phyloP scores from a whole-genome alignment of 2,888 invertebrate species.

The Andrena hattorfiana region DNA sequence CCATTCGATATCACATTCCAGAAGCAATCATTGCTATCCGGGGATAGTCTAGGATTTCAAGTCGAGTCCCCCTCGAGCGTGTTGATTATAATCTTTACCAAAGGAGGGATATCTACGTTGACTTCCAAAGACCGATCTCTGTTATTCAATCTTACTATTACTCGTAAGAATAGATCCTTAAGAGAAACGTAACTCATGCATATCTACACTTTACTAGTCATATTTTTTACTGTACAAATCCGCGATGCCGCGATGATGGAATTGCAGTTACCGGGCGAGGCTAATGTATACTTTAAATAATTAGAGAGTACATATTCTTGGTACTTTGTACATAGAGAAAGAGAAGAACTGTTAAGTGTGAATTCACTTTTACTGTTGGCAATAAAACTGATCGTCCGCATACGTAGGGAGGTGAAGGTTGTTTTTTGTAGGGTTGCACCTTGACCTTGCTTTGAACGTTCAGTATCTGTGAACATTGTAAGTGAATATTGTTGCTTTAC shows the following conservation, averaged over 20 bases:
- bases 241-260: constrained; percentile 34
- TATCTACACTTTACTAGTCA: constrained; percentile 42
- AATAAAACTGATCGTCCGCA: constrained; percentile 80
- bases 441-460: constrained; percentile 73
- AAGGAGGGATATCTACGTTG: constrained; percentile 36
- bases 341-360: constrained; percentile 80
- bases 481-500: constrained; percentile 43
- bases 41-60: constrained; percentile 23
- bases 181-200: constrained; percentile 30
- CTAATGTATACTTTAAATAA: constrained; percentile 43
- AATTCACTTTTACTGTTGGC: constrained; percentile 79
- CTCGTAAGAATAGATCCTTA: constrained; percentile 27
- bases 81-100: constrained; percentile 38
- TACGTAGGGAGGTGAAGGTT: constrained; percentile 81
- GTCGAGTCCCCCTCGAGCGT: constrained; percentile 22
- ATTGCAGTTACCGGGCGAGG: constrained; percentile 41
- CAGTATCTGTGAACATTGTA: constrained; percentile 54
- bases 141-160: constrained; percentile 4
- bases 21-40: constrained; percentile 23
- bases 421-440: constrained; percentile 82
- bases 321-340: constrained; percentile 65
- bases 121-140: constrained; percentile 38
- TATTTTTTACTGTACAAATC: constrained; percentile 44
- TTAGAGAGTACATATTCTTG: constrained; percentile 55
- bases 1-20: constrained; percentile 27